Base-by-base conservation (phyloP, 2,113 vertebrate species). In the Petaurus breviceps region DNA sequence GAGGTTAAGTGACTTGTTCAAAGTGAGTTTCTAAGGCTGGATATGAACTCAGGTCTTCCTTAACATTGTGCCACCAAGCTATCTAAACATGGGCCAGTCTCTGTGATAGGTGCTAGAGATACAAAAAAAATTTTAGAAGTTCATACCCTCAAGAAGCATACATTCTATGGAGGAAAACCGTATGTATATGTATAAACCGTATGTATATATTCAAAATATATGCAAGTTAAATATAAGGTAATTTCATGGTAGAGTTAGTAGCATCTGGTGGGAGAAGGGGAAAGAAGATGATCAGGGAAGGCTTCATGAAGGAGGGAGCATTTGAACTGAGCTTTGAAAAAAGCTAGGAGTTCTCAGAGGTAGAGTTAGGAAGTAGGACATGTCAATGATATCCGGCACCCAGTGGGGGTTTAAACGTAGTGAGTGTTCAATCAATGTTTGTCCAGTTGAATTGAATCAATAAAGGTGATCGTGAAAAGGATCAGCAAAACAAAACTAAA, bases 171-270 rank as follows among this genome's bases (percentile, higher is more conserved):
- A 68, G 61, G 61, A 16, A 37, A 37, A 37, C 12, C 37, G 14
- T 7, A 0, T 77, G 16, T 22, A 3, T 7, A n/a, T n/a, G n/a
- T n/a, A n/a, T n/a, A n/a, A n/a, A n/a, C n/a, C 14, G 22, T 9
- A n/a, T n/a, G 19, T 1, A 16, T n/a, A 77, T 77, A 19, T 77
- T n/a, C 37, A 77, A 43, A 84, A 43, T 8, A 22, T 43, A 84
- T n/a, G 68, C 68, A 84, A 84, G 26, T 22, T 84, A 84, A 43
- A 22, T 84, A 84, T n/a, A 77, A 61, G 57, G 9, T 57, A 68
- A 84, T 84, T 43, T 84, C n/a, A 84, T 84, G 68, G n/a, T 43
- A 22, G n/a, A 43, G 16, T 84, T 31, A 84, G 14, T 23, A 43
- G 68, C n/a, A 84, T 23, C 16, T 84, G 68, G 16, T 43, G 8